Evolutionary conservation across 2,888 invertebrate species (phyloP).

Genomic region (Drosophila percnosoma): DNA sequence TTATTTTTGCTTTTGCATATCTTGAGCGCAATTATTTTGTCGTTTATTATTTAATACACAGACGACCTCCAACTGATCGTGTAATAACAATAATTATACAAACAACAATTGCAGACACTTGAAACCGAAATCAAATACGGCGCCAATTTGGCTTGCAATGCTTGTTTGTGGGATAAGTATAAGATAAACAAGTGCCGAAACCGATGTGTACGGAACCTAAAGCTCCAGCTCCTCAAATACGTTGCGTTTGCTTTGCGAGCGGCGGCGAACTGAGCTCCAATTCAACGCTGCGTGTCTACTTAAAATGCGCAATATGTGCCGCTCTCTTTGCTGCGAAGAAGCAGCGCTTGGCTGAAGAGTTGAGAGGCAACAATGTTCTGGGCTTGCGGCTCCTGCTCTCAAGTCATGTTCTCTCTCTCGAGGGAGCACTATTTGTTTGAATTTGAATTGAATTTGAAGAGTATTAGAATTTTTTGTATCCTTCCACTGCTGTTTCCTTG

Average conservation of each 20-base stretch:
- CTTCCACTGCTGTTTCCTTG: background rate
- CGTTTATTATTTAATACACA: constrained; percentile 44
- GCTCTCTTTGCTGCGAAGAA: constrained; percentile 28
- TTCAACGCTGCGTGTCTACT: constrained; percentile 37
- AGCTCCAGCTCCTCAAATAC: constrained; percentile 4
- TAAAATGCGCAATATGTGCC: constrained; percentile 23
- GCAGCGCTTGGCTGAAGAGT: constrained; percentile 1
- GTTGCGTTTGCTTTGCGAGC: constrained; percentile 35
- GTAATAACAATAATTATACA: constrained; percentile 58
- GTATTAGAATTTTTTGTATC: background rate
- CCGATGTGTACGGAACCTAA: constrained; percentile 4
- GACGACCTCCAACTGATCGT: constrained; percentile 19
- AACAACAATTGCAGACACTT: constrained; percentile 25
- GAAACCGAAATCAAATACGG: constrained; percentile 6
- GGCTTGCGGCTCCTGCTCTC: background rate
- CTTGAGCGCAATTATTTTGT: constrained; percentile 64
- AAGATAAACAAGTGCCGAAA: constrained; percentile 28
- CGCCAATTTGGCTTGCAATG: constrained; percentile 32
- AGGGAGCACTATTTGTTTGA: background rate
- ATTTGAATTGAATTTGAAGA: background rate
- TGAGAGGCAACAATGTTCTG: constrained; percentile 4
- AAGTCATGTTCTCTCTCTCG: constrained; percentile 1
- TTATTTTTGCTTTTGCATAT: constrained; percentile 44
- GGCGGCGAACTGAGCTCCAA: constrained; percentile 48
- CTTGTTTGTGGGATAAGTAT: constrained; percentile 32